These are phyloP conservation scores for Corella eumyota DNA, from an alignment of 23 tunicate species.

Conservation along the genomic window DNA sequence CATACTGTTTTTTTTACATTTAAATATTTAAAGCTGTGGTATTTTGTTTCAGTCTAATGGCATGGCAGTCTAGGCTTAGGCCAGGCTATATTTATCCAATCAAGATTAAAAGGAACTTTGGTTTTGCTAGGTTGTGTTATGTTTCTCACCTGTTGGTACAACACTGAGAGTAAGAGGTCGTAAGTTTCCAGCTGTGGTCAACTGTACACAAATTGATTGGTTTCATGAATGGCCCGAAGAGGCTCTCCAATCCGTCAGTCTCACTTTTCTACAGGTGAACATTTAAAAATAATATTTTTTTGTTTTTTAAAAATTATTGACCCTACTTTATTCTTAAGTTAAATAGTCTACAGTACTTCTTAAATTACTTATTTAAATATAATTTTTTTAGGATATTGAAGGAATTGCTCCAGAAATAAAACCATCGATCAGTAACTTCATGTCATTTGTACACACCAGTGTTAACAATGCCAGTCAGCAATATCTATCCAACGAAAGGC, in stretches of 20 bases:
- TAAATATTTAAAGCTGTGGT: no score
- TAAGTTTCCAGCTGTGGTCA: conserved; percentile 98
- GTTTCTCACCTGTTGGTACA: conserved; percentile 98
- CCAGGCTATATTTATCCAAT: no score
- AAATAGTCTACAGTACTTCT: no score
- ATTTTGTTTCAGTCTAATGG: no score
- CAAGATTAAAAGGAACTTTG: no score
- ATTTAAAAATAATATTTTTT: neutral
- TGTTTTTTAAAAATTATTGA: neutral
- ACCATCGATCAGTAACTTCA: conserved; percentile 85
- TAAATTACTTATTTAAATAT: no score
- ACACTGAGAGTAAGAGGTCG: conserved; percentile 92
- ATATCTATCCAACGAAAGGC: conserved; percentile 92
- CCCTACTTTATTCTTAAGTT: neutral
- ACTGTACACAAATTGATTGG: conserved; percentile 99
- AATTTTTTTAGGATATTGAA: conserved; percentile 71
- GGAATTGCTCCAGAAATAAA: conserved; percentile 67
- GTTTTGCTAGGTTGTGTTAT: conserved; percentile 73
- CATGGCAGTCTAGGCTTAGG: no score
- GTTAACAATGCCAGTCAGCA: conserved; percentile 73
- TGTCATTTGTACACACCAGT: conserved; percentile 95
- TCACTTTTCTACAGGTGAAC: conserved; percentile 77
- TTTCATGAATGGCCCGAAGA: conserved; percentile 99
- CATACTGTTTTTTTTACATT: neutral
- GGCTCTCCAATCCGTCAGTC: conserved; percentile 91